A percentile compares a stretch with the other conserved stretches of the same genome.
These are phyloP conservation scores for fruit fly (Drosophila melanogaster) DNA, from an alignment of 1,140 invertebrate species.

Conservation along the genomic window DNA sequence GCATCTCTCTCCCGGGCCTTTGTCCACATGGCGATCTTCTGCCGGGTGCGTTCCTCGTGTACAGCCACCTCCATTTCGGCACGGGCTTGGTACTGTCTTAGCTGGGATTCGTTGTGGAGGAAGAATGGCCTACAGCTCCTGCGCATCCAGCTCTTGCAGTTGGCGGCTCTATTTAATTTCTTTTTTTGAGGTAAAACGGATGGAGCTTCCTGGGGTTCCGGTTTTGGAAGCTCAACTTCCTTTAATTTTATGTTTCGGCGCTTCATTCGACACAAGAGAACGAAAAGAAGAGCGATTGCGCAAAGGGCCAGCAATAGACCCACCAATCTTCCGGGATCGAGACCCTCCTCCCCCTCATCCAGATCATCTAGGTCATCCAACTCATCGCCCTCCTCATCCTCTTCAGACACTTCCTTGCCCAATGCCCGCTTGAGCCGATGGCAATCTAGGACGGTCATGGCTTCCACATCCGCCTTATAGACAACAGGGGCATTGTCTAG, in stretches of 20 bases:
- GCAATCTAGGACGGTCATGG: slow-evolving; percentile 59
- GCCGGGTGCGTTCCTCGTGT: slow-evolving; percentile 14
- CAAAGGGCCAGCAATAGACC: slow-evolving; percentile 1
- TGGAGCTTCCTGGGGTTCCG: neutral
- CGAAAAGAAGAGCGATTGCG: slow-evolving; percentile 3
- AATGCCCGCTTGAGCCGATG: slow-evolving; percentile 48
- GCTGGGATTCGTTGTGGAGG: slow-evolving; percentile 39
- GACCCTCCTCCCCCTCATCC: neutral
- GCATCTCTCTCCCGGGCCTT: slow-evolving; percentile 27
- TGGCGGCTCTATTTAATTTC: neutral
- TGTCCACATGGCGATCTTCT: slow-evolving; percentile 49
- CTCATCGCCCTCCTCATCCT: neutral
- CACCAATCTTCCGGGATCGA: slow-evolving; percentile 18
- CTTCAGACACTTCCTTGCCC: slow-evolving; percentile 8
- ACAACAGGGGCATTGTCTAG: slow-evolving; percentile 24
- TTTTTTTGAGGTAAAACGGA: too few relatives aligned
- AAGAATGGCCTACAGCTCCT: slow-evolving; percentile 35
- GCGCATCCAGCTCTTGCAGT: slow-evolving; percentile 30
- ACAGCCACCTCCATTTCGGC: slow-evolving; percentile 10
- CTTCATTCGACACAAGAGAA: neutral
- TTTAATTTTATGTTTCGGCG: accelerated
- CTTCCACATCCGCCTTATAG: slow-evolving; percentile 40
- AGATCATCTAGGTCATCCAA: slow-evolving; percentile 1
- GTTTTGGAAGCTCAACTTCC: neutral
- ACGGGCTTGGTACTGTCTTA: slow-evolving; percentile 6